Percentiles rank a stretch among this genome's conserved stretches.
Conservation (phyloP, 2,113 vertebrate genomes). For the Geococcyx californianus region DNA sequence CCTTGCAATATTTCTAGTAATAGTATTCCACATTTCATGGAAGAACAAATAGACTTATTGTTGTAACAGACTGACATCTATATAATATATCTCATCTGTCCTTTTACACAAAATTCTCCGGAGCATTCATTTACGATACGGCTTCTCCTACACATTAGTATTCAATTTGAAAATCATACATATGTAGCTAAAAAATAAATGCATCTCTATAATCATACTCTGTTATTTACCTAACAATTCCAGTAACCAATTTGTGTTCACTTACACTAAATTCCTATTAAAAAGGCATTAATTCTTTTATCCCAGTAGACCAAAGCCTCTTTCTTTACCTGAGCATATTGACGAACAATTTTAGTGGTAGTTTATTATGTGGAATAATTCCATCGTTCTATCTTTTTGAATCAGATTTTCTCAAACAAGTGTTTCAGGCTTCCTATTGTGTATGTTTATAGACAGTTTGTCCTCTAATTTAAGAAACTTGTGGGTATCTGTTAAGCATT, state of each 20-base stretch:
- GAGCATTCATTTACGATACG: background rate
- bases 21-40: background rate
- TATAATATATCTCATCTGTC: slow-evolving; percentile 12
- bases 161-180: slow-evolving; percentile 16
- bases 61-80: background rate
- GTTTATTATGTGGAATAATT: background rate
- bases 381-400: background rate
- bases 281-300: background rate
- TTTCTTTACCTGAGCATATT: slow-evolving; percentile 4
- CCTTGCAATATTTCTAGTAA: background rate
- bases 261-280: background rate
- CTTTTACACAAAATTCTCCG: slow-evolving; percentile 27
- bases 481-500: background rate
- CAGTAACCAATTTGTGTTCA: background rate
- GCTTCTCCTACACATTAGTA: background rate
- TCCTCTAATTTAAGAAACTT: background rate
- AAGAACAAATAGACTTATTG: slow-evolving; percentile 17
- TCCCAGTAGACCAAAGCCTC: background rate
- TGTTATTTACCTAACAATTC: slow-evolving; percentile 43
- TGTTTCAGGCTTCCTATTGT: background rate
- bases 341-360: background rate
- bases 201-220: background rate
- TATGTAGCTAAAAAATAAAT: background rate
- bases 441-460: background rate
- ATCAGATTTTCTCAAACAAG: background rate